phyloP scores from a whole-genome alignment of 2,888 invertebrate species.

The Ischnura elegans region DNA sequence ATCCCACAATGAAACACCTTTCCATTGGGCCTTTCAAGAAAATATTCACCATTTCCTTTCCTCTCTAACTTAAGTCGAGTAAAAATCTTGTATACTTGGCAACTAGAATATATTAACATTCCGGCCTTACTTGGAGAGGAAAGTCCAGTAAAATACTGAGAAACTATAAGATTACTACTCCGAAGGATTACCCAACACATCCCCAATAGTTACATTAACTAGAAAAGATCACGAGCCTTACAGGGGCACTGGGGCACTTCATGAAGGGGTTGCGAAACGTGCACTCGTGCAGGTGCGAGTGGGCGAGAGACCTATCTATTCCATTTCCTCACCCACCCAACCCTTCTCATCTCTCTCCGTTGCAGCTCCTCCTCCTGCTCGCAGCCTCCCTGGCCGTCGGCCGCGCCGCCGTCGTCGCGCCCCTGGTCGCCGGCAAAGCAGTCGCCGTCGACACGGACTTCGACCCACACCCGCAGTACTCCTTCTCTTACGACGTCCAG shows the following conservation, averaged over 20 bases:
- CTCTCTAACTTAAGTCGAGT: no score
- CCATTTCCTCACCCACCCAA: neutral
- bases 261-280: constrained; percentile 5
- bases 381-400: constrained; percentile 40
- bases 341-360: neutral
- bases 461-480: constrained; percentile 68
- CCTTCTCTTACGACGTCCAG: constrained; percentile 71
- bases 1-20: no score
- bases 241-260: constrained; percentile 4
- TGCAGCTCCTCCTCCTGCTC: constrained; percentile 34
- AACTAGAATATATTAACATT: no score
- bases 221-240: neutral
- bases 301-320: neutral
- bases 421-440: constrained; percentile 66
- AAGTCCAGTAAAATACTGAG: no score
- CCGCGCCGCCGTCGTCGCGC: constrained; percentile 52
- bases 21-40: no score
- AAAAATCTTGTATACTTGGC: no score
- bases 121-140: no score
- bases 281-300: neutral
- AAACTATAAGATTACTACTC: no score
- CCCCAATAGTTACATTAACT: neutral
- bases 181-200: neutral
- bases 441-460: constrained; percentile 67
- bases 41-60: no score